phyloP scores from a whole-genome alignment of 2,797 vertebrate genomes.

The Sebastes alutus region DNA sequence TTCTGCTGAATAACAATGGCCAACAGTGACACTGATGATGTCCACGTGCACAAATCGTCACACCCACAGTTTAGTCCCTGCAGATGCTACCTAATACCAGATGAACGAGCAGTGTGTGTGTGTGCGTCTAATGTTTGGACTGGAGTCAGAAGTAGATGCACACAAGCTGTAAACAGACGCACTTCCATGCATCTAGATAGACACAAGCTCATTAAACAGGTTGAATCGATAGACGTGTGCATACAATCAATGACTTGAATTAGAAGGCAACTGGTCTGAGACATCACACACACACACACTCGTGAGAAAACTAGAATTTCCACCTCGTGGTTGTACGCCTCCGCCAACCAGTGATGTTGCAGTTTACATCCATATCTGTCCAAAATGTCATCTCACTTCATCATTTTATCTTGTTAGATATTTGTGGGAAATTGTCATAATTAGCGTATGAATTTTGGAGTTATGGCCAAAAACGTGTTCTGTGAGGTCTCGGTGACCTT shows the following conservation, averaged over 20 bases:
- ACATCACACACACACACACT: not conserved
- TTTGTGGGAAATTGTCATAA: not conserved
- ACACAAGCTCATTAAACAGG: conserved; percentile 43
- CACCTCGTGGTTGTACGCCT: no score
- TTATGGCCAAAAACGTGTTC: no score
- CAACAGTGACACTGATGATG: conserved; percentile 5
- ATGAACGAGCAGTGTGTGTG: conserved; percentile 2
- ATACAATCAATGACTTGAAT: conserved; percentile 34
- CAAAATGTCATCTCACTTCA: not conserved
- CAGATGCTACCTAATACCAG: conserved; percentile 18
- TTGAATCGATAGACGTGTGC: conserved; percentile 22
- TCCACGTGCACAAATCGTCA: conserved; percentile 3
- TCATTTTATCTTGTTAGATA: not conserved
- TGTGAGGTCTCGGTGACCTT: no score
- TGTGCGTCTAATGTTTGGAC: not conserved
- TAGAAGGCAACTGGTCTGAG: not conserved
- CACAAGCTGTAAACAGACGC: conserved; percentile 13
- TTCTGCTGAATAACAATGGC: conserved; percentile 33
- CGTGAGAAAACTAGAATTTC: not conserved
- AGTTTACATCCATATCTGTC: not conserved
- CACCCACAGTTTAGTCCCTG: conserved; percentile 8
- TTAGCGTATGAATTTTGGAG: not conserved
- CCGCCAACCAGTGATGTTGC: not conserved
- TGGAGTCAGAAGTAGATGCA: not conserved
- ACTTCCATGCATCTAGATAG: not conserved